Evolutionary conservation across 2,113 vertebrate species (phyloP), one percentile per base, ranked within the genome.

Genomic region (Macrotis lagotis): DNA sequence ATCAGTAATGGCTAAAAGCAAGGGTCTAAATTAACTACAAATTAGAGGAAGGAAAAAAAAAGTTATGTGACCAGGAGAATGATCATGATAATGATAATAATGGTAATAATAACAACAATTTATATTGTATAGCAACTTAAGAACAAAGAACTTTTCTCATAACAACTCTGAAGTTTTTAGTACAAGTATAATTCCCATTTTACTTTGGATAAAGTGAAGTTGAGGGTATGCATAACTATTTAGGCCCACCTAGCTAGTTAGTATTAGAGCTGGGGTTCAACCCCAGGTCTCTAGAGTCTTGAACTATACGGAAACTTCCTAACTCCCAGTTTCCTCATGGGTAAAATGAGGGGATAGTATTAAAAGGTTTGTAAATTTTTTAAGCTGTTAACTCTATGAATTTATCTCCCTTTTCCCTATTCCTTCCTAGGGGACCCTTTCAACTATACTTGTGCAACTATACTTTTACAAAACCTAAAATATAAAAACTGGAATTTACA

Each of bases 401-500:
- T 37, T 19, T 66, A 14, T 66, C 14, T 59, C 11, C 28, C 55
- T 37, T 37, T 59, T 26, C 55, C 11, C 55, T 37, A 3, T 16
- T 12, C 31, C 55, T 66, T 31, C 28, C 31, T 16, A 52, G 22
- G 51, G 22, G 19, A 0, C 51, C 22, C 22, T 66, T 66, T 94
- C 37, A 44, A 83, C 5, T 83, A 44, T 7, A 83, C 37, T 83
- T 83, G 16, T 22, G 22, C 14, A 19, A 48, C 7, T 83, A 44
- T 37, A 47, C 48, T 89, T 37, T 0, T 44, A 16, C 11, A 48
- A 12, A 55, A 3, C 44, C 48, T 16, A 48, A 83, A 93, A 37
- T 94, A 91, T 66, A 66, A 49, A 74, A 93, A 83, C 11, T 51
- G 28, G 93, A 94, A 47, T 47, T 93, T 91, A 53, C 9, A 92